phyloP scores from a whole-genome alignment of 1,140 invertebrate genomes.

The Adoxophyes honmai region DNA sequence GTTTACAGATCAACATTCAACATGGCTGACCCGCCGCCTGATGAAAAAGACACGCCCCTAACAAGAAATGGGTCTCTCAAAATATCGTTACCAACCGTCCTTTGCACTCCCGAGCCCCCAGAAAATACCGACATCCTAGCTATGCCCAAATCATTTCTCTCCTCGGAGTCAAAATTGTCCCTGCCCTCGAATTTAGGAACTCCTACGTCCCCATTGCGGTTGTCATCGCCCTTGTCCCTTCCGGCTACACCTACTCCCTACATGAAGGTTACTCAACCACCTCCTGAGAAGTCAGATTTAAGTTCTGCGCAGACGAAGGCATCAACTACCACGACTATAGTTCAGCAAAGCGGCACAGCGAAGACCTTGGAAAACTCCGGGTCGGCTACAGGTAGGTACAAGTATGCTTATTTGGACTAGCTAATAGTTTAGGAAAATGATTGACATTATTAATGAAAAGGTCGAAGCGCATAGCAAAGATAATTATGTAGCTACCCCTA shows the following conservation, averaged over 20 bases:
- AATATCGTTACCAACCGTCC: conserved; percentile 57
- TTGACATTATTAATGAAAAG: too few species aligned
- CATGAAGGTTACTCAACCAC: conserved; percentile 30
- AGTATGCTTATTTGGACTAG: too few species aligned
- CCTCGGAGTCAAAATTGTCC: conserved; percentile 61
- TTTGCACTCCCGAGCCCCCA: conserved; percentile 46
- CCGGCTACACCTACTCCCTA: conserved; percentile 56
- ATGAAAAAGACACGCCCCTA: conserved; percentile 31
- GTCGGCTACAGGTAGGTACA: conserved; percentile 66
- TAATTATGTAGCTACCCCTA: too few species aligned
- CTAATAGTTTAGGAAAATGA: too few species aligned
- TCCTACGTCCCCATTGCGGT: conserved; percentile 54
- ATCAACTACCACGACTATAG: conserved; percentile 24
- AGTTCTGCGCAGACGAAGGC: conserved; percentile 30
- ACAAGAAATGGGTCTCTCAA: conserved; percentile 44
- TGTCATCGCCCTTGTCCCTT: conserved; percentile 57
- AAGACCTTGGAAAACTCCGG: conserved; percentile 41
- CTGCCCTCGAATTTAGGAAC: conserved; percentile 59
- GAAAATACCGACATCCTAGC: conserved; percentile 32
- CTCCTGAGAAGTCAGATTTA: background rate
- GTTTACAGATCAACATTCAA: conserved; percentile 55
- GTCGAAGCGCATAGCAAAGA: too few species aligned
- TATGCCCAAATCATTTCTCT: conserved; percentile 35
- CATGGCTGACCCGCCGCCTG: conserved; percentile 45
- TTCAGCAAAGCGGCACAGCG: conserved; percentile 28